A percentile compares a stretch with the other conserved stretches of the same genome.
Conservation (phyloP, 2,113 vertebrate genomes). For the Apus apus region DNA sequence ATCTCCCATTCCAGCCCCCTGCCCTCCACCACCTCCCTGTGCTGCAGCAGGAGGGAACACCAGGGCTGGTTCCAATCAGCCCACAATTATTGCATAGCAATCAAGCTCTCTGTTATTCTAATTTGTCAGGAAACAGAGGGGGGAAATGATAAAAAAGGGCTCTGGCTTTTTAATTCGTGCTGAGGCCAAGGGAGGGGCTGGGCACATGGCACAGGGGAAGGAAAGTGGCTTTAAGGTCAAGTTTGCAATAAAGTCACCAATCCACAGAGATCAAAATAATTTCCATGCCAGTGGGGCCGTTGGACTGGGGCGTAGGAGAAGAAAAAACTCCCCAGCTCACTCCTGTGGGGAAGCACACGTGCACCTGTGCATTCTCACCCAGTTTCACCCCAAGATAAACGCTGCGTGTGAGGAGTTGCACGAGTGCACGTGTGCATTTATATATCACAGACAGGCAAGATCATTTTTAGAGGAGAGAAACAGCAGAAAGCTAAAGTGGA, state of each 20-base stretch:
- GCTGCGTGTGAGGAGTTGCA: accelerated
- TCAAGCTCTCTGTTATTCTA: neutral
- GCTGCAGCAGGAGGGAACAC: neutral
- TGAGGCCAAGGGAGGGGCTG: neutral
- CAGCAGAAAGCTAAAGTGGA: neutral
- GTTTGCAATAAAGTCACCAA: neutral
- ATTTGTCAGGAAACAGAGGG: neutral
- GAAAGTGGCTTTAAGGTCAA: neutral
- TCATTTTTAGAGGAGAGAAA: neutral
- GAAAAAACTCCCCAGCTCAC: neutral
- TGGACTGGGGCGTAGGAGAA: neutral
- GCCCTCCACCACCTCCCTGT: neutral
- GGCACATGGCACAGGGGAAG: neutral
- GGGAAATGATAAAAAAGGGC: neutral
- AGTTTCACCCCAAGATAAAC: neutral
- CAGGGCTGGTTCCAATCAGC: neutral
- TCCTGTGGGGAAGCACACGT: neutral
- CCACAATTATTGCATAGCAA: neutral
- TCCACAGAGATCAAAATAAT: neutral
- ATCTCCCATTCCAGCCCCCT: accelerated
- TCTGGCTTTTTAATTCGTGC: neutral
- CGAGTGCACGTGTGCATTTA: neutral
- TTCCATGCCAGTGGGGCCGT: neutral
- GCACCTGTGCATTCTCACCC: accelerated
- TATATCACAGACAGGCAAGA: neutral